Percentiles rank a stretch among this genome's conserved stretches.
phyloP scores from a whole-genome alignment of 2,888 invertebrate genomes.

The Hypsopygia costalis region DNA sequence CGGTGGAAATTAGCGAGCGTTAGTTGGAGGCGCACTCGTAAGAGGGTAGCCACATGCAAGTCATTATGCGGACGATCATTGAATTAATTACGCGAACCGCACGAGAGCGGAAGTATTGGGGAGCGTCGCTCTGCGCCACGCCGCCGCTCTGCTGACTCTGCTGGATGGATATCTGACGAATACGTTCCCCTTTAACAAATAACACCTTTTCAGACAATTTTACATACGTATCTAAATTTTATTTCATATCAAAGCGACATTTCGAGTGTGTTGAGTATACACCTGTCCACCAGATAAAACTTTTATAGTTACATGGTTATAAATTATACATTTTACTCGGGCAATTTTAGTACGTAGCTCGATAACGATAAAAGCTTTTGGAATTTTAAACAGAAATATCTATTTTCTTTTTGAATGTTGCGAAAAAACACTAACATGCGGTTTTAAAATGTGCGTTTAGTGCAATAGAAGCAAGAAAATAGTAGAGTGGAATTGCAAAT shows the following conservation, averaged over 20 bases:
- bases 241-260: background rate
- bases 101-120: conserved; percentile 50
- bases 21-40: conserved; percentile 55
- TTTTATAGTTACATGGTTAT: conserved; percentile 23
- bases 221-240: background rate
- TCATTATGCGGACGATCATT: conserved; percentile 77
- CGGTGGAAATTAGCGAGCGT: conserved; percentile 63
- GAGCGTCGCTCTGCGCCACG: conserved; percentile 23
- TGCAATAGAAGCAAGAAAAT: too few relatives aligned
- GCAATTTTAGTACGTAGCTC: conserved; percentile 4
- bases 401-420: too few relatives aligned
- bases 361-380: conserved; percentile 9
- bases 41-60: conserved; percentile 66
- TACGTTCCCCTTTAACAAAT: conserved; percentile 22
- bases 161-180: conserved; percentile 26
- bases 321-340: conserved; percentile 20
- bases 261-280: conserved; percentile 12
- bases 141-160: conserved; percentile 17
- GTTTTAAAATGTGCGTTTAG: conserved; percentile 14
- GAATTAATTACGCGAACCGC: conserved; percentile 70
- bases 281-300: conserved; percentile 23
- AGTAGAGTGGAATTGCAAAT: conserved; percentile 48
- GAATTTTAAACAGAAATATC: conserved; percentile 8
- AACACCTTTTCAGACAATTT: too few relatives aligned
- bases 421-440: conserved; percentile 15